A percentile compares a stretch with the other conserved stretches of the same genome.
Evolutionary conservation across 2,797 vertebrate species (phyloP).

Genomic region (Orestias chungarensis): DNA sequence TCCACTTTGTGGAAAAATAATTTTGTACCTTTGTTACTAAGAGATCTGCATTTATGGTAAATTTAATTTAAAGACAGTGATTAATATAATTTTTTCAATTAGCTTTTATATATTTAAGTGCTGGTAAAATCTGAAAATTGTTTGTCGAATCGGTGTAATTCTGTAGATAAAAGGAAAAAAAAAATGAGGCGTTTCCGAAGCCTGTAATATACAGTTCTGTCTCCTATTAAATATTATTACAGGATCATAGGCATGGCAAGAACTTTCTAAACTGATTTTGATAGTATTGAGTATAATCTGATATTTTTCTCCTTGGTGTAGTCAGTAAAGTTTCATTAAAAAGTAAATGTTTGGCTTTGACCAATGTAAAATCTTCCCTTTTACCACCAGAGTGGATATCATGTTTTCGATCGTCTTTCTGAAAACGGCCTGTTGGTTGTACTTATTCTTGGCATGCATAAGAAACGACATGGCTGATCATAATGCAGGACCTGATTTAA

Average conservation of each 20-base stretch:
- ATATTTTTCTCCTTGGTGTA: slow-evolving; percentile 81
- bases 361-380: slow-evolving; percentile 96
- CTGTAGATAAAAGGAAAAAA: slow-evolving; percentile 89
- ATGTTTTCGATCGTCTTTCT: slow-evolving; percentile 90
- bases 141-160: slow-evolving; percentile 95
- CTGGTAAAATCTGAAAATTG: slow-evolving; percentile 94
- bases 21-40: slow-evolving; percentile 99
- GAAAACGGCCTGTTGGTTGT: slow-evolving; percentile 87
- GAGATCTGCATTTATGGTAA: slow-evolving; percentile 98
- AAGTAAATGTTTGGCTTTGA: slow-evolving; percentile 84
- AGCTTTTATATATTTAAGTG: slow-evolving; percentile 99
- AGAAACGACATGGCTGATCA: slow-evolving; percentile 78
- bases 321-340: slow-evolving; percentile 73
- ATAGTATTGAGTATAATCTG: slow-evolving; percentile 82
- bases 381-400: slow-evolving; percentile 95
- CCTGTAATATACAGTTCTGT: slow-evolving; percentile 89
- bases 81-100: slow-evolving; percentile 99
- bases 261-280: slow-evolving; percentile 82
- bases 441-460: slow-evolving; percentile 98
- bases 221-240: slow-evolving; percentile 77
- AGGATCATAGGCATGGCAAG: slow-evolving; percentile 82
- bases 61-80: slow-evolving; percentile 97
- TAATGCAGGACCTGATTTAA: slow-evolving; percentile 81
- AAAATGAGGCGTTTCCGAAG: slow-evolving; percentile 85
- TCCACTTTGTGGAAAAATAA: slow-evolving; percentile 99